Evolutionary conservation across 2,888 invertebrate genomes (phyloP), one percentile per base, ranked within the genome.

Genomic region (Rambutsinella grinnellia): DNA sequence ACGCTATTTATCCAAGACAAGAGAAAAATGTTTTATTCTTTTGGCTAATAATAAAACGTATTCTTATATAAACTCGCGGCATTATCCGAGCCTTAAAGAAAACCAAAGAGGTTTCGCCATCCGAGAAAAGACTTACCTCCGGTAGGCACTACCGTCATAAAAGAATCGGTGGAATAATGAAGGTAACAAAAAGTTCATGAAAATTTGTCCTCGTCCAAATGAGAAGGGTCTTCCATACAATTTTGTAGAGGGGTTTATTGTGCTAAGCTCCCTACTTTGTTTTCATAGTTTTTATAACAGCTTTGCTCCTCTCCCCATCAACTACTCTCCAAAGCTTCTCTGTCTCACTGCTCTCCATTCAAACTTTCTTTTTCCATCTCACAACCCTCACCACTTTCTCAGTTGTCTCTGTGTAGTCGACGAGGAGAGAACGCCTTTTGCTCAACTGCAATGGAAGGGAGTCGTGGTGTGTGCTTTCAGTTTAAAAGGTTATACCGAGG

Each of bases 151-250:
- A 44, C 28, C 13, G 58, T 44, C 23, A 26, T 27, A 61, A 47
- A 28, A 58, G 62, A 54, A 46, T 53, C 51, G 47, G n/a, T 26
- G 49, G 62, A 46, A 62, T 62, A 70, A 70, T 70, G 65, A 72
- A 65, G 65, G 67, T 60, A 66, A 60, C 51, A 72, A 51, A 74
- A 53, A 44, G 49, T 74, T 67, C 54, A 66, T 66, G 66, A 66
- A 74, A n/a, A n/a, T 60, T 65, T 72, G 66, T 65, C 51, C 61
- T 58, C 60, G 19, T 13, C 57, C 51, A 19, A 57, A 44, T 68
- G 54, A 53, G 61, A 36, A 28, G 36, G 69, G 26, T 63, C 36
- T 57, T 3, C 44, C 19, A 21, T 53, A 49, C 65, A 49, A 60
- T 72, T 56, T 72, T 51, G 60, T 62, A 58, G 56, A 54, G 60